phyloP scores from a whole-genome alignment of 2,797 vertebrate genomes.

The Tadarida brasiliensis region DNA sequence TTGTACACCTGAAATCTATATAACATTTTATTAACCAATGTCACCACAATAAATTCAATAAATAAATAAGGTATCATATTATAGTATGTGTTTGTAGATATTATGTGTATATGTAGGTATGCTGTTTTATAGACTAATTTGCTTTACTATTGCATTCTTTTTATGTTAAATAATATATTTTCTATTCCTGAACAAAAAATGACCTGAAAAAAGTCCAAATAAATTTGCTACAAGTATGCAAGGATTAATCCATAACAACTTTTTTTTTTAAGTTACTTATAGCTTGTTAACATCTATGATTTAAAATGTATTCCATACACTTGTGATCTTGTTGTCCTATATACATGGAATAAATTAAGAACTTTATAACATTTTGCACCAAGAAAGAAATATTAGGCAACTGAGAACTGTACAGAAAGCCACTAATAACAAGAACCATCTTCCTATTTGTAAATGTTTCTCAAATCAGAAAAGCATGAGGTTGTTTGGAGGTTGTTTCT shows the following conservation, averaged over 20 bases:
- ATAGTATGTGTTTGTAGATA: not conserved
- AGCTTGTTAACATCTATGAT: slow-evolving; percentile 52
- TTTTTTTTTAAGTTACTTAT: not conserved
- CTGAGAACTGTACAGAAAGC: slow-evolving; percentile 55
- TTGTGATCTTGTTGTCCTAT: slow-evolving; percentile 58
- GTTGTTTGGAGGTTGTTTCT: not conserved
- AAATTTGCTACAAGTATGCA: not conserved
- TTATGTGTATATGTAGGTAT: not conserved
- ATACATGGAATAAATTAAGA: slow-evolving; percentile 66
- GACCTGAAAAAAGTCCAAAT: not conserved
- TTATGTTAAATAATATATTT: slow-evolving; percentile 59
- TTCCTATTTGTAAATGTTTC: slow-evolving; percentile 52
- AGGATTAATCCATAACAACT: not conserved
- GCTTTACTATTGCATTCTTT: slow-evolving; percentile 45
- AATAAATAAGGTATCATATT: not conserved
- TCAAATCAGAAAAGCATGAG: slow-evolving; percentile 32
- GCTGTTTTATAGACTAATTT: slow-evolving; percentile 54
- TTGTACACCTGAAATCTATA: not conserved
- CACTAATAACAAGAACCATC: slow-evolving; percentile 26
- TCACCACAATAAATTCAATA: not conserved
- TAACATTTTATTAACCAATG: not conserved
- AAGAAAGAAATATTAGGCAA: slow-evolving; percentile 50
- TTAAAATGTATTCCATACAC: slow-evolving; percentile 70
- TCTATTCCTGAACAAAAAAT: slow-evolving; percentile 20
- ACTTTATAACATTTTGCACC: slow-evolving; percentile 25